Percentiles rank a stretch among this genome's conserved stretches.
These are phyloP conservation scores for Xylota sylvarum DNA, from an alignment of 2,888 invertebrate genomes.

Conservation along the genomic window DNA sequence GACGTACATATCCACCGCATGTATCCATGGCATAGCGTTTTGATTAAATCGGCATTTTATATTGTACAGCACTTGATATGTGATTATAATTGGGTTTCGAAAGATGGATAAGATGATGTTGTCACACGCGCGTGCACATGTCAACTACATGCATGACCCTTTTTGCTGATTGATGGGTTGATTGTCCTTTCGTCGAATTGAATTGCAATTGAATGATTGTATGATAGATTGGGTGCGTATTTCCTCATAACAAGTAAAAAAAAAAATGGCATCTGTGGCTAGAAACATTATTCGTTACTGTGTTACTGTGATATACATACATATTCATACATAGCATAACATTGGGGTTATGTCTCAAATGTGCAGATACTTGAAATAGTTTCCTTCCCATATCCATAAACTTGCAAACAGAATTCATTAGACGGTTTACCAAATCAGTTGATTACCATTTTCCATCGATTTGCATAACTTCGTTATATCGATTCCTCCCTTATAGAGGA, in stretches of 20 bases:
- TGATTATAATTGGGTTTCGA: constrained; percentile 32
- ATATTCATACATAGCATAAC: too few relatives aligned
- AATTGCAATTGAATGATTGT: neutral
- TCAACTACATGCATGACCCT: constrained; percentile 6
- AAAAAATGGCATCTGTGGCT: neutral
- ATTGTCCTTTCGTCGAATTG: constrained; percentile 21
- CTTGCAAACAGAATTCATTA: constrained; percentile 8
- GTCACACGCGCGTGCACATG: constrained; percentile 38
- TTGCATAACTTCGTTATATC: constrained; percentile 24
- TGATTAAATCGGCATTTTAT: constrained; percentile 33
- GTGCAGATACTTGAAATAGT: neutral
- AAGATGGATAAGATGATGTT: constrained; percentile 33
- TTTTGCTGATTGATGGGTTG: constrained; percentile 35
- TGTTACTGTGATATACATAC: too few relatives aligned
- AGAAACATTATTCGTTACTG: neutral
- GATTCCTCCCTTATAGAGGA: constrained; percentile 9
- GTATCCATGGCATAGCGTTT: neutral
- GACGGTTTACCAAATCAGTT: constrained; percentile 3
- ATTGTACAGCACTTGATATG: constrained; percentile 31
- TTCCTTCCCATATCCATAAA: neutral
- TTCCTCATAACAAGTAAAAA: neutral
- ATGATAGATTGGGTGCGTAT: neutral
- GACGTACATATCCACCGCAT: neutral
- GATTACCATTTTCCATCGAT: constrained; percentile 18
- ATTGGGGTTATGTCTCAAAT: too few relatives aligned